phyloP scores from a whole-genome alignment of 2,113 vertebrate species.

The Sisor rabdophorus region DNA sequence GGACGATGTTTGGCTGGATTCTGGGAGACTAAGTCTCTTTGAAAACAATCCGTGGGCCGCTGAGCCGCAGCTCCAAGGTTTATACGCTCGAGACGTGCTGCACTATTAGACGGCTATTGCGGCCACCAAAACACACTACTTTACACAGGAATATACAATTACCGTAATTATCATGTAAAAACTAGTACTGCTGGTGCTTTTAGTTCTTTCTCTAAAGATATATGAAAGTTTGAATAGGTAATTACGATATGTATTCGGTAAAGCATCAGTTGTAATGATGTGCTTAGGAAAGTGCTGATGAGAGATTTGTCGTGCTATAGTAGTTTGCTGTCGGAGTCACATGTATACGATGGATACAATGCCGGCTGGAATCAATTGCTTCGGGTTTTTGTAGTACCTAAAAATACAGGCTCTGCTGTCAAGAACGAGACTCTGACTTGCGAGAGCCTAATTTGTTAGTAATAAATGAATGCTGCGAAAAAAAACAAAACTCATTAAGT shows the following conservation, averaged over 20 bases:
- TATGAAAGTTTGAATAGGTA: slow-evolving; percentile 20
- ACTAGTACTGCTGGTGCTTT: slow-evolving; percentile 12
- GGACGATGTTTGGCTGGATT: slow-evolving; percentile 54
- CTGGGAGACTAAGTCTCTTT: slow-evolving; percentile 50
- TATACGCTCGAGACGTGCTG: slow-evolving; percentile 55
- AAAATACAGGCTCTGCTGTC: slow-evolving; percentile 6
- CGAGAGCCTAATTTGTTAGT: slow-evolving; percentile 39
- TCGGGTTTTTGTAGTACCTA: neutral
- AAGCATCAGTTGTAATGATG: slow-evolving; percentile 22
- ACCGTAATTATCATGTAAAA: slow-evolving; percentile 37
- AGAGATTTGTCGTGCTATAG: slow-evolving; percentile 4
- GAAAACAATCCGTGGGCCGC: slow-evolving; percentile 48
- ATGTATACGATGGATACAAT: slow-evolving; percentile 7
- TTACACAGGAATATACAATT: slow-evolving; percentile 40
- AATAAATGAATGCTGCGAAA: slow-evolving; percentile 41
- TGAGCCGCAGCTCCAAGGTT: slow-evolving; percentile 45
- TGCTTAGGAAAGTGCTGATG: slow-evolving; percentile 18
- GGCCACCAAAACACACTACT: slow-evolving; percentile 32
- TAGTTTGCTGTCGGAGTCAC: slow-evolving; percentile 2
- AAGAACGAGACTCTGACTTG: slow-evolving; percentile 28
- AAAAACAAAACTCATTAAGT: slow-evolving; percentile 30
- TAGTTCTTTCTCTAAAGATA: slow-evolving; percentile 20
- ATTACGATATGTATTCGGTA: slow-evolving; percentile 19
- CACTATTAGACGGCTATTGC: slow-evolving; percentile 59
- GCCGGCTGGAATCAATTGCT: slow-evolving; percentile 12